Percentiles rank a stretch among this genome's conserved stretches.
Conservation (phyloP, 2,888 invertebrate genomes). For the Dryobota labecula region DNA sequence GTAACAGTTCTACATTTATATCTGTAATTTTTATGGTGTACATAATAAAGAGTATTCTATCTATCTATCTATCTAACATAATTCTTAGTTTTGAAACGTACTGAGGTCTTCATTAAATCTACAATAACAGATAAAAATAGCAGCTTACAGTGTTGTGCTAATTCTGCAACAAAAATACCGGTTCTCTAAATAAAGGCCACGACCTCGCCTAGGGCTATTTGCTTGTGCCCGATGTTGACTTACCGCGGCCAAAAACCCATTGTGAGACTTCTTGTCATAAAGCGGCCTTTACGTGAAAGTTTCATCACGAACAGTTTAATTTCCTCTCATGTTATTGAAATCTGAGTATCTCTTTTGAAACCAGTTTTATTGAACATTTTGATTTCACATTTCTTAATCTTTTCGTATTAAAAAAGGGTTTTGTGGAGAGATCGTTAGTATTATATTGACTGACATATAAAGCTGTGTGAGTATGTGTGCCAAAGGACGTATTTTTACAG, state of each 20-base stretch:
- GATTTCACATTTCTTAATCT: slow-evolving; percentile 67
- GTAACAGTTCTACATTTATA: too few species aligned
- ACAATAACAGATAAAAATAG: slow-evolving; percentile 39
- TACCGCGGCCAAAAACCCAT: slow-evolving; percentile 85
- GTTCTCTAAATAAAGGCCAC: slow-evolving; percentile 83
- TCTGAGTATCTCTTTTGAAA: slow-evolving; percentile 75
- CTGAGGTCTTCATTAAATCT: slow-evolving; percentile 6
- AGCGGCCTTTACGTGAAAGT: slow-evolving; percentile 79
- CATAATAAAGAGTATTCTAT: too few species aligned
- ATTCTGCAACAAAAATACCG: slow-evolving; percentile 74
- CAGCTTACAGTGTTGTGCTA: slow-evolving; percentile 63
- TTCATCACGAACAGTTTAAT: slow-evolving; percentile 79
- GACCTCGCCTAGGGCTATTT: slow-evolving; percentile 87
- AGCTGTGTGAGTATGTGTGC: slow-evolving; percentile 37
- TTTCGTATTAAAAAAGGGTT: slow-evolving; percentile 59
- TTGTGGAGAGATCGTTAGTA: slow-evolving; percentile 56
- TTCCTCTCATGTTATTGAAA: slow-evolving; percentile 80
- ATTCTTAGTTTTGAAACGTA: background rate
- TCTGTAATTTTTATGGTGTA: too few species aligned
- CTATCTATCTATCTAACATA: too few species aligned
- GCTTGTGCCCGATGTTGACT: slow-evolving; percentile 83
- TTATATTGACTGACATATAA: slow-evolving; percentile 50
- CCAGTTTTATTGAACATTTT: slow-evolving; percentile 72
- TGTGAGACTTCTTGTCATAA: slow-evolving; percentile 85
- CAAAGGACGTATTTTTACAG: slow-evolving; percentile 43